Evolutionary conservation across 1,140 invertebrate species (phyloP).

Genomic region (Zelostemma sp.): DNA sequence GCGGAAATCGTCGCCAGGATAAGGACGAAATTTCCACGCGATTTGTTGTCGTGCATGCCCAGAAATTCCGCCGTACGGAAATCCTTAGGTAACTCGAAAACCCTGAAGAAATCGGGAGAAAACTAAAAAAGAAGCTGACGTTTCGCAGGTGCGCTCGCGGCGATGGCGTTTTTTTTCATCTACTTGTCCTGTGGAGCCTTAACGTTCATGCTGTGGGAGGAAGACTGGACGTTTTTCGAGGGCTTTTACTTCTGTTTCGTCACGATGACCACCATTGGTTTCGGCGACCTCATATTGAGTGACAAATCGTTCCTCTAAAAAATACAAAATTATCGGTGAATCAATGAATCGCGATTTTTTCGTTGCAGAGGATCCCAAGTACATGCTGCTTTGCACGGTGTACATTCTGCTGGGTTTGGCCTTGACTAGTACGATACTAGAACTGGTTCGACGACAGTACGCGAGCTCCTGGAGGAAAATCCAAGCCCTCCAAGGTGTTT

Average conservation of each 20-base stretch:
- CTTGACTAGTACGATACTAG: slow-evolving; percentile 94
- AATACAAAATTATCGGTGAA: too few relatives aligned
- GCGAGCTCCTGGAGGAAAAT: slow-evolving; percentile 86
- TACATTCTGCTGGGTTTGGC: slow-evolving; percentile 95
- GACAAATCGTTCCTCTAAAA: too few relatives aligned
- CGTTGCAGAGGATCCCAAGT: slow-evolving; percentile 84
- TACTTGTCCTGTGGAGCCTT: slow-evolving; percentile 85
- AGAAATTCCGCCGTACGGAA: slow-evolving; percentile 49
- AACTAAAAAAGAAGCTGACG: too few relatives aligned
- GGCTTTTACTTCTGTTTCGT: slow-evolving; percentile 96
- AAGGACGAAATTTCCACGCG: slow-evolving; percentile 45
- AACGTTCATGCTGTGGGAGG: slow-evolving; percentile 82
- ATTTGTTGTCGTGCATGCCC: slow-evolving; percentile 45
- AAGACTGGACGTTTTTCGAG: slow-evolving; percentile 92
- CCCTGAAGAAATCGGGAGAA: too few relatives aligned
- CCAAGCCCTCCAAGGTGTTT: slow-evolving; percentile 81
- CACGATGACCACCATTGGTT: slow-evolving; percentile 95
- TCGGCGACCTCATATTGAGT: slow-evolving; percentile 93
- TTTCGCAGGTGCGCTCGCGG: slow-evolving; percentile 72
- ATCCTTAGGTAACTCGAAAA: slow-evolving; percentile 48
- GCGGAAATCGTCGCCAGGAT: slow-evolving; percentile 78
- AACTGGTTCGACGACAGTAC: slow-evolving; percentile 87
- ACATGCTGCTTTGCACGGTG: slow-evolving; percentile 90
- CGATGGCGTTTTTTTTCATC: slow-evolving; percentile 80
- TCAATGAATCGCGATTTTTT: too few relatives aligned